phyloP scores from a whole-genome alignment of 2,888 invertebrate genomes.

The Andrena bicolor region DNA sequence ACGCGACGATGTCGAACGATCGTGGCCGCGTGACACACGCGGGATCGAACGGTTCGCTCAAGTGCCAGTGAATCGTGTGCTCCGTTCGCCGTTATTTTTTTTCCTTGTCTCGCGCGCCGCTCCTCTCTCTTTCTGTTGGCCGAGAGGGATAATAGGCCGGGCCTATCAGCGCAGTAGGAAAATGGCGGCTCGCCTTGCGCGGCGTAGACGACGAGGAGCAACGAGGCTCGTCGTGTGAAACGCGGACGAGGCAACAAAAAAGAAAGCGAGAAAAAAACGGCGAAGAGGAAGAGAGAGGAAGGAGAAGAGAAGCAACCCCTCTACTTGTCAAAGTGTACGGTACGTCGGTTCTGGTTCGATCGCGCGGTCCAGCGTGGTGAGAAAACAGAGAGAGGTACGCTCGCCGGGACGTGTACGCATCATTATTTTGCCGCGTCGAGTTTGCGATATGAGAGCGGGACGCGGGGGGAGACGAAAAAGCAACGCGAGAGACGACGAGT shows the following conservation, averaged over 20 bases:
- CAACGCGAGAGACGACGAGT: slow-evolving; percentile 35
- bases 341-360: slow-evolving; percentile 6
- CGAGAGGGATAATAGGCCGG: slow-evolving; percentile 65
- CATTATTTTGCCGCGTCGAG: slow-evolving; percentile 36
- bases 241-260: not conserved
- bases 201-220: slow-evolving; percentile 60
- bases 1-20: slow-evolving; percentile 32
- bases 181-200: slow-evolving; percentile 71
- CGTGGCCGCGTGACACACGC: slow-evolving; percentile 20
- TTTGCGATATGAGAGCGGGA: slow-evolving; percentile 47
- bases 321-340: not conserved
- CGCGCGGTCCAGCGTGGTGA: slow-evolving; percentile 11
- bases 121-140: slow-evolving; percentile 50
- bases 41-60: slow-evolving; percentile 20
- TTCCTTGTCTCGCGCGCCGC: slow-evolving; percentile 37
- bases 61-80: slow-evolving; percentile 51
- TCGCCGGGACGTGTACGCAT: slow-evolving; percentile 41
- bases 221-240: slow-evolving; percentile 34
- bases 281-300: not conserved
- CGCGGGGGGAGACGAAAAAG: slow-evolving; percentile 41
- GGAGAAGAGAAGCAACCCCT: slow-evolving; percentile 14
- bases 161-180: slow-evolving; percentile 70
- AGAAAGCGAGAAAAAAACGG: not conserved
- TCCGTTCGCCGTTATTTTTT: slow-evolving; percentile 28
- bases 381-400: slow-evolving; percentile 21